Evolutionary conservation across 2,113 vertebrate species (phyloP).

Genomic region (Narcine bancroftii): DNA sequence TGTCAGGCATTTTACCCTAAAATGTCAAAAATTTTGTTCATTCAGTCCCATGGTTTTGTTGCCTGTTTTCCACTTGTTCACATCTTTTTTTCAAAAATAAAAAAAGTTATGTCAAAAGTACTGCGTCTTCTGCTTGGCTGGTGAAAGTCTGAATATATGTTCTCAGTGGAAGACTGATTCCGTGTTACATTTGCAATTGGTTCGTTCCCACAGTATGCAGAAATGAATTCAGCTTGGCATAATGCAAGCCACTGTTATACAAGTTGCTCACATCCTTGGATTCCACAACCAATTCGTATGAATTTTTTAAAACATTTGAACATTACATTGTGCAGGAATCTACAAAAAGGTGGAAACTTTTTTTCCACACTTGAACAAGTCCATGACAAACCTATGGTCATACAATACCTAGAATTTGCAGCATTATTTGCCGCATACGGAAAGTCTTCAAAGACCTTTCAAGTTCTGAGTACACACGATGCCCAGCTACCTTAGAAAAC

Average conservation of each 20-base stretch:
- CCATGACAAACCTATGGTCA: constrained; percentile 36
- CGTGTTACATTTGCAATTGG: not conserved
- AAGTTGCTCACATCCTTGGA: constrained; percentile 37
- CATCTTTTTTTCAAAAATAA: constrained; percentile 46
- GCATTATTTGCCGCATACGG: constrained; percentile 43
- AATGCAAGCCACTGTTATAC: constrained; percentile 29
- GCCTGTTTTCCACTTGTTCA: constrained; percentile 37
- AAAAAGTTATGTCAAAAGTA: constrained; percentile 42
- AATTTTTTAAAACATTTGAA: constrained; percentile 28
- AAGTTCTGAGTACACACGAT: constrained; percentile 60
- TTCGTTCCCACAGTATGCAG: constrained; percentile 14
- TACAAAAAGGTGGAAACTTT: not conserved
- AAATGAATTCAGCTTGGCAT: constrained; percentile 33
- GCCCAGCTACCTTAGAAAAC: constrained; percentile 71
- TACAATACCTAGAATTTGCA: constrained; percentile 36
- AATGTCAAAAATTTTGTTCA: constrained; percentile 37
- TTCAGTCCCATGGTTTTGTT: constrained; percentile 24
- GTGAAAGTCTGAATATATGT: constrained; percentile 35
- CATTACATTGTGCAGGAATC: constrained; percentile 35
- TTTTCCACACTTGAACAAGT: constrained; percentile 32
- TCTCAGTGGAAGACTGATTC: constrained; percentile 37
- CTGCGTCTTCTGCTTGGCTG: constrained; percentile 26
- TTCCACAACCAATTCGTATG: constrained; percentile 37
- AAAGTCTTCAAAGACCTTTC: constrained; percentile 51
- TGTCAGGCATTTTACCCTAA: constrained; percentile 37